These are phyloP conservation scores for Podotricha telesiphe DNA, from an alignment of 2,888 invertebrate genomes.

Conservation along the genomic window DNA sequence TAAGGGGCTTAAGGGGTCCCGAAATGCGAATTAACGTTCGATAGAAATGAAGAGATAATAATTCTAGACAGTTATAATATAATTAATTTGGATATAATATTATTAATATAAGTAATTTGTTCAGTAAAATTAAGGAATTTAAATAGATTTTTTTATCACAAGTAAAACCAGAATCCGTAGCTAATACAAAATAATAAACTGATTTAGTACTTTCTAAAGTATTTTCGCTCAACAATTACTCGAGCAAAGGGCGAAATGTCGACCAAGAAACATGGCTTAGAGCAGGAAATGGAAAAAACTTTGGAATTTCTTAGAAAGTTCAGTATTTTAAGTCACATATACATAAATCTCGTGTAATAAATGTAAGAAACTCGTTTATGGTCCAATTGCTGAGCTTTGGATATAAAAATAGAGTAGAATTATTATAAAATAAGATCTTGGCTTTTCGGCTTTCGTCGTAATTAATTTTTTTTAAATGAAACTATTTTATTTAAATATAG, in stretches of 20 bases:
- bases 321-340: not conserved
- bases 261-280: not conserved
- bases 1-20: too few species aligned
- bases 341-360: constrained; percentile 13
- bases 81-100: too few species aligned
- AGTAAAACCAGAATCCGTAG: not conserved
- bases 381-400: not conserved
- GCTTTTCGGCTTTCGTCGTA: too few species aligned
- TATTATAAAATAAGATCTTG: too few species aligned
- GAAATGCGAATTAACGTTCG: too few species aligned
- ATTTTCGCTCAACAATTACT: not conserved
- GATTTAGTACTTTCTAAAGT: not conserved
- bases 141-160: not conserved
- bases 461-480: too few species aligned
- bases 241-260: not conserved
- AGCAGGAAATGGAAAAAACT: constrained; percentile 10
- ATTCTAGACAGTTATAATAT: too few species aligned
- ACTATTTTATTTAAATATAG: too few species aligned
- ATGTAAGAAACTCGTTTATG: constrained; percentile 3
- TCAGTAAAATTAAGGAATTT: too few species aligned
- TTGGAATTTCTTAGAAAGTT: not conserved
- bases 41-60: too few species aligned
- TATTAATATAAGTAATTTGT: too few species aligned
- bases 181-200: not conserved
- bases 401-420: too few species aligned